These are phyloP conservation scores for Cromileptes altivelis DNA, from an alignment of 2,113 vertebrate species.

Conservation along the genomic window DNA sequence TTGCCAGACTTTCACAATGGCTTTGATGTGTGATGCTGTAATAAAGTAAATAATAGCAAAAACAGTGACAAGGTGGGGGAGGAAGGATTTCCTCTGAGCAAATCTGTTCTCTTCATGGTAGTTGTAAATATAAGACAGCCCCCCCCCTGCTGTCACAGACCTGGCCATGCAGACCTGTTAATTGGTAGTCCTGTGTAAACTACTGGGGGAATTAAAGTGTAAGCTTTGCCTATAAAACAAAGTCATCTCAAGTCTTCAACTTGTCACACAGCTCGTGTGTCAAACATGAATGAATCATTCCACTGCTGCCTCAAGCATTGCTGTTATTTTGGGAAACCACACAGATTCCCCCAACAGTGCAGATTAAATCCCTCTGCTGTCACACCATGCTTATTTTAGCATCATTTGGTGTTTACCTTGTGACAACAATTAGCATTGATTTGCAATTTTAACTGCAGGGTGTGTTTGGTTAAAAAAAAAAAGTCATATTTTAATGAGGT, in stretches of 20 bases:
- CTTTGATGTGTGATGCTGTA: background rate
- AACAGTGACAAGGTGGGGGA: constrained; percentile 17
- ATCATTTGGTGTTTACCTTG: constrained; percentile 55
- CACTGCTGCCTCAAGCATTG: constrained; percentile 22
- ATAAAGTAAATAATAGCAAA: constrained; percentile 32
- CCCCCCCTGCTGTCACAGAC: constrained; percentile 33
- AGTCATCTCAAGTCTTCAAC: constrained; percentile 9
- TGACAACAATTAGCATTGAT: constrained; percentile 58
- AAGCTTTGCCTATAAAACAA: constrained; percentile 17
- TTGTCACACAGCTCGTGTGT: constrained; percentile 23
- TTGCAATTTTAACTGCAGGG: constrained; percentile 42
- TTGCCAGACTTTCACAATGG: background rate
- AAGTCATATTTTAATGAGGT: constrained; percentile 24
- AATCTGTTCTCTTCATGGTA: constrained; percentile 48
- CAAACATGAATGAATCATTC: constrained; percentile 30
- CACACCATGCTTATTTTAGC: constrained; percentile 48
- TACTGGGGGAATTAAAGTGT: constrained; percentile 51
- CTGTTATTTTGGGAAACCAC: constrained; percentile 44
- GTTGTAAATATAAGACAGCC: constrained; percentile 27
- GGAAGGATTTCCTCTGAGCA: constrained; percentile 35
- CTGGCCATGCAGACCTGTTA: constrained; percentile 53
- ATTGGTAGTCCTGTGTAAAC: constrained; percentile 61
- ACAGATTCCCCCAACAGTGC: constrained; percentile 20
- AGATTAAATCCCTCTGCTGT: constrained; percentile 45
- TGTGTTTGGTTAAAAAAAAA: constrained; percentile 27